phyloP scores from a whole-genome alignment of 92 coral and sea anemone species.

The Epizoanthus scotinus region DNA sequence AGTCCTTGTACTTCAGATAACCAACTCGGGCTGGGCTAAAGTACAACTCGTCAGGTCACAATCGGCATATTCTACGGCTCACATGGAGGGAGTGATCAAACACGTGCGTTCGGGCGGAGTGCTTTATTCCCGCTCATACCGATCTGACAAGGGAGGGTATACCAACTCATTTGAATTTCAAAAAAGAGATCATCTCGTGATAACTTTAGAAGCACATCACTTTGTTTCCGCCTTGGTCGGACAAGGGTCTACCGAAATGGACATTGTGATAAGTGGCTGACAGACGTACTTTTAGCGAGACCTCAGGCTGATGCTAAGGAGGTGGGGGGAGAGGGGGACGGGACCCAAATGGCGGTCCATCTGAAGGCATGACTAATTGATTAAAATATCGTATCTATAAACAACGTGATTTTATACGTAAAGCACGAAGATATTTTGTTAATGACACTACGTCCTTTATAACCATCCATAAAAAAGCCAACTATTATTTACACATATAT shows the following conservation, averaged over 20 bases:
- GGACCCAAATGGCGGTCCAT: no score
- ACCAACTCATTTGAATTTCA: conserved; percentile 10
- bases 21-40: not conserved
- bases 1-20: conserved; percentile 28
- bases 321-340: no score
- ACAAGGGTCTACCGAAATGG: conserved; percentile 51
- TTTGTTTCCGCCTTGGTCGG: conserved; percentile 42
- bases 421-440: no score
- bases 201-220: conserved; percentile 44
- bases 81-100: conserved; percentile 46
- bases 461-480: no score
- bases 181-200: conserved; percentile 11
- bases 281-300: no score
- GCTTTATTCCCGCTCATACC: conserved; percentile 38
- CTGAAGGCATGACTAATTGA: no score
- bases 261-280: not conserved
- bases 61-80: conserved; percentile 41
- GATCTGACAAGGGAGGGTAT: conserved; percentile 55
- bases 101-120: conserved; percentile 20
- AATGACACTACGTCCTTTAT: no score
- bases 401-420: no score
- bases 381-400: no score
- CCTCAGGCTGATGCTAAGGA: no score
- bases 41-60: conserved; percentile 16
- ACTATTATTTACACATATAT: no score